A percentile compares a stretch with the other conserved stretches of the same genome.
Evolutionary conservation across 2,797 vertebrate species (phyloP).

Genomic region (Enteromius radiatus): DNA sequence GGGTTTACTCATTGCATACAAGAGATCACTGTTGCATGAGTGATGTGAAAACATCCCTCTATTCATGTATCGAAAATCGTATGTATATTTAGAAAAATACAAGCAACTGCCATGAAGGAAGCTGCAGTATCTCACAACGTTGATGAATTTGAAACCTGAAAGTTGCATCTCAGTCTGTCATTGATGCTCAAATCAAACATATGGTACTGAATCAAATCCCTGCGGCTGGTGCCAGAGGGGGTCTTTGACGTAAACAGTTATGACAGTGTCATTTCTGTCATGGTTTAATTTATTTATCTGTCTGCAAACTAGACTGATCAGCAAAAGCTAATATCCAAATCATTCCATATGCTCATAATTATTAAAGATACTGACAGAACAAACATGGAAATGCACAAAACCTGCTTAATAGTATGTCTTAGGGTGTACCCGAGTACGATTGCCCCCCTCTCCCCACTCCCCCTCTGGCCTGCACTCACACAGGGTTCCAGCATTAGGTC

Average conservation of each 20-base stretch:
- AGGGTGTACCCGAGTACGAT: no score
- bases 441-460: no score
- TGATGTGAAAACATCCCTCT: neutral
- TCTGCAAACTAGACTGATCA: neutral
- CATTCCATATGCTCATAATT: neutral
- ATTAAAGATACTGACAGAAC: neutral
- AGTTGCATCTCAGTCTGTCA: neutral
- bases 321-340: neutral
- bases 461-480: no score
- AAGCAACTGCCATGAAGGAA: neutral
- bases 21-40: neutral
- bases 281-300: conserved; percentile 9
- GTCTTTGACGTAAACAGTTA: neutral
- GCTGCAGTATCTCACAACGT: neutral
- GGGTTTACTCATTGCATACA: neutral
- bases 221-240: neutral
- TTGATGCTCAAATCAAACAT: neutral
- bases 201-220: neutral
- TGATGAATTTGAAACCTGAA: neutral
- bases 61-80: neutral
- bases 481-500: no score
- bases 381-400: neutral
- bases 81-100: neutral
- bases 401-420: neutral
- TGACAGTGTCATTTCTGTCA: neutral